Percentiles rank a stretch among this genome's conserved stretches.
phyloP scores from a whole-genome alignment of 2,888 invertebrate species.

The Meandrusa payeni region DNA sequence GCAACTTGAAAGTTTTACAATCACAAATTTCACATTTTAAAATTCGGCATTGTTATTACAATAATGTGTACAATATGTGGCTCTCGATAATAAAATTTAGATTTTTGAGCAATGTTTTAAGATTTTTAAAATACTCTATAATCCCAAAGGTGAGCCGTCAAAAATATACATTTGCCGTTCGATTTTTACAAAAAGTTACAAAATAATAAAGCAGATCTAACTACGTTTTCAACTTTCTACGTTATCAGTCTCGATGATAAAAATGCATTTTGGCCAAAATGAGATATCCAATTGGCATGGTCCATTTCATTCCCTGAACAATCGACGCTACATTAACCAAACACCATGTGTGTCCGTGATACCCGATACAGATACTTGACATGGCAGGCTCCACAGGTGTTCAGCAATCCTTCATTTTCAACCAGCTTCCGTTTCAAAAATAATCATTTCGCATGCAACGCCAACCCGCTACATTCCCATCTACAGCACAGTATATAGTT shows the following conservation, averaged over 20 bases:
- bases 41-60: slow-evolving; percentile 63
- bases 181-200: slow-evolving; percentile 64
- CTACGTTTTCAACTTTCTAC: slow-evolving; percentile 72
- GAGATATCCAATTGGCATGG: slow-evolving; percentile 69
- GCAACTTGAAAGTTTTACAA: slow-evolving; percentile 60
- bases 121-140: slow-evolving; percentile 62
- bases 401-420: slow-evolving; percentile 1
- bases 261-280: slow-evolving; percentile 77
- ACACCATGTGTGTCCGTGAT: slow-evolving; percentile 47
- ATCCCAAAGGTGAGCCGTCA: slow-evolving; percentile 76
- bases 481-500: slow-evolving; percentile 13
- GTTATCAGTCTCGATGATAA: slow-evolving; percentile 77
- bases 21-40: slow-evolving; percentile 59
- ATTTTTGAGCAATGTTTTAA: slow-evolving; percentile 76
- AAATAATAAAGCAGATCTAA: slow-evolving; percentile 77
- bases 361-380: slow-evolving; percentile 66
- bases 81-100: slow-evolving; percentile 71
- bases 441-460: slow-evolving; percentile 15
- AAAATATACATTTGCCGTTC: slow-evolving; percentile 70
- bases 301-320: slow-evolving; percentile 43
- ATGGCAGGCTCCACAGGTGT: slow-evolving; percentile 27
- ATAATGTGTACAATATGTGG: too few species aligned
- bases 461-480: slow-evolving; percentile 9
- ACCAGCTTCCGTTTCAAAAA: slow-evolving; percentile 1
- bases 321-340: slow-evolving; percentile 42